Conservation (phyloP, 1,140 invertebrate genomes). For the Drosophila lacertosa region DNA sequence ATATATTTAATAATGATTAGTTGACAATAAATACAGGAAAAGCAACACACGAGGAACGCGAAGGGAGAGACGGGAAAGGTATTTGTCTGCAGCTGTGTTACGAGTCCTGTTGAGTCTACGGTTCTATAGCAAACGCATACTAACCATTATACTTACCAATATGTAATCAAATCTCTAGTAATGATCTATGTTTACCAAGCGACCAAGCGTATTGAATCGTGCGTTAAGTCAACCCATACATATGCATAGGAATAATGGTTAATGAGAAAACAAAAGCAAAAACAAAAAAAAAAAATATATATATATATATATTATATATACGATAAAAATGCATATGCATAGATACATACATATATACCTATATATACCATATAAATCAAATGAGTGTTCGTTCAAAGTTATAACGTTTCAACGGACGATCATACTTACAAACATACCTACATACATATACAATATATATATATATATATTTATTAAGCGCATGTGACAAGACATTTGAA, state of each 20-base stretch:
- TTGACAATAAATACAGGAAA: constrained; percentile 66
- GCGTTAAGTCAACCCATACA: constrained; percentile 66
- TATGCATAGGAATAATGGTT: constrained; percentile 70
- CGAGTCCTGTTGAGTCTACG: constrained; percentile 24
- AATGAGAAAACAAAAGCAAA: constrained; percentile 28
- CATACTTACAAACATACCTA: too few relatives aligned
- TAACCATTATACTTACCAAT: constrained; percentile 28
- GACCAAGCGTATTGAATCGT: constrained; percentile 40
- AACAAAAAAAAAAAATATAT: constrained; percentile 32
- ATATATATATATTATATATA: constrained; percentile 27
- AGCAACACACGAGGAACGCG: constrained; percentile 9
- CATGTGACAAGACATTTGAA: constrained; percentile 48
- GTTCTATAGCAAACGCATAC: constrained; percentile 13
- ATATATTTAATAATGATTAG: constrained; percentile 55
- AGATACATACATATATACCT: constrained; percentile 13
- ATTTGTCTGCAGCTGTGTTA: constrained; percentile 2
- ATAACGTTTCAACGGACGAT: constrained; percentile 46
- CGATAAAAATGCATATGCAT: too few relatives aligned
- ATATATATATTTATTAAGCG: constrained; percentile 45
- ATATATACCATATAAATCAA: constrained; percentile 13
- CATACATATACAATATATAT: background rate
- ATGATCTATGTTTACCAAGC: constrained; percentile 35
- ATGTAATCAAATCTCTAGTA: constrained; percentile 38
- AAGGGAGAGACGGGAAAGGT: background rate
- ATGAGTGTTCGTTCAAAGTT: constrained; percentile 46